Percentiles rank a stretch among this genome's conserved stretches.
Conservation (phyloP, 2,888 invertebrate species). For the Scaptomyza parva region DNA sequence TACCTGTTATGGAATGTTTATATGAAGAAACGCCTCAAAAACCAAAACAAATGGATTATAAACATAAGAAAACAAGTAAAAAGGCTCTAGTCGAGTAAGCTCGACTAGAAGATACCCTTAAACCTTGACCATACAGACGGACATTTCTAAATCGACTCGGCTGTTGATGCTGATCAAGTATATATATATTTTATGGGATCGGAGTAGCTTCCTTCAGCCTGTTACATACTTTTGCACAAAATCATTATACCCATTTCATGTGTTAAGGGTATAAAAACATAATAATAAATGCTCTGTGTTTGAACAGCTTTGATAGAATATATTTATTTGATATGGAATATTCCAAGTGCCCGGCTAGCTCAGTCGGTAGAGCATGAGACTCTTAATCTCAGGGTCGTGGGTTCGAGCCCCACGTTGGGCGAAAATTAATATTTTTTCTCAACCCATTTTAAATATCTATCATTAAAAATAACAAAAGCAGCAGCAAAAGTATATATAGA, state of each 20-base stretch:
- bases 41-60: background rate
- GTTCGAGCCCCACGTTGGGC: constrained; percentile 81
- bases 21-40: too few species aligned
- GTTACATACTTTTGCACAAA: too few species aligned
- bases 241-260: too few species aligned
- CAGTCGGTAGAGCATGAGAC: constrained; percentile 80
- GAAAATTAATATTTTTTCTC: constrained; percentile 11
- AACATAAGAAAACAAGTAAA: too few species aligned
- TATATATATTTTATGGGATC: too few species aligned
- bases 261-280: too few species aligned
- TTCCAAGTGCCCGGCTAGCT: constrained; percentile 69
- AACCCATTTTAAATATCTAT: background rate
- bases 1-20: constrained; percentile 4
- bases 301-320: background rate
- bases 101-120: too few species aligned
- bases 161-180: too few species aligned
- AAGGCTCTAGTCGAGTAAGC: too few species aligned
- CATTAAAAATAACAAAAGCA: background rate
- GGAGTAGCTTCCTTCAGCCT: too few species aligned
- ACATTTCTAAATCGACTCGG: too few species aligned
- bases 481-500: background rate
- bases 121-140: too few species aligned
- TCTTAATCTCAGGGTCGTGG: constrained; percentile 80
- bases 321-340: background rate
- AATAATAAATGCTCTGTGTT: background rate